Conservation (phyloP, 2,888 invertebrate species). For the Tipula lateralis region DNA sequence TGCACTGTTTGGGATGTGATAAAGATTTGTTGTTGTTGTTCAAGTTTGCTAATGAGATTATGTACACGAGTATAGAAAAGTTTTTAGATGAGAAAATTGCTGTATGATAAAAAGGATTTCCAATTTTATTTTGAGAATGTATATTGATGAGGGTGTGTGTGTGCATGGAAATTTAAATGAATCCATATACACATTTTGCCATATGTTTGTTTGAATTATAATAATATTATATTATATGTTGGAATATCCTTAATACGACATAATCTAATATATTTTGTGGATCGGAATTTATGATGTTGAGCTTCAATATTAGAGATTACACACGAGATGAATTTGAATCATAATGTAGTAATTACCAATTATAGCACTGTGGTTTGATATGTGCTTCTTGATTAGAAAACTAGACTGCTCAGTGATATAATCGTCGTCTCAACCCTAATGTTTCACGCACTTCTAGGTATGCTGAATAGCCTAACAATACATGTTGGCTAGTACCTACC, state of each 20-base stretch:
- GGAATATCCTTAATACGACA: neutral
- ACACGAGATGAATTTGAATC: too few relatives aligned
- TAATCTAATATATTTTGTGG: neutral
- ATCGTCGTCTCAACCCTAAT: too few relatives aligned
- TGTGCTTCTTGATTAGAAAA: too few relatives aligned
- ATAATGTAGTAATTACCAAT: too few relatives aligned
- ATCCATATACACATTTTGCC: neutral
- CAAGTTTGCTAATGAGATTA: constrained; percentile 20
- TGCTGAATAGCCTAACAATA: too few relatives aligned
- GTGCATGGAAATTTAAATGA: neutral
- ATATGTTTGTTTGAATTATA: neutral
- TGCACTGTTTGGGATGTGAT: neutral
- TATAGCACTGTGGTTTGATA: too few relatives aligned
- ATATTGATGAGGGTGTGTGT: neutral
- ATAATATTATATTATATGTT: neutral
- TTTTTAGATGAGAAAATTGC: neutral
- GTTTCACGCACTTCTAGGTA: too few relatives aligned
- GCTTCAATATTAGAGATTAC: too few relatives aligned
- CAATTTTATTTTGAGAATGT: neutral
- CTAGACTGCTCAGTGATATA: too few relatives aligned
- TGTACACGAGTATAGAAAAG: neutral
- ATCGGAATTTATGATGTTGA: neutral
- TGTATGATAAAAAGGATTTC: neutral
- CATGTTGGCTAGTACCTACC: too few relatives aligned
- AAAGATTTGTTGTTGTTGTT: neutral